These are phyloP conservation scores for Falco naumanni DNA, from an alignment of 2,797 vertebrate genomes.

Conservation along the genomic window DNA sequence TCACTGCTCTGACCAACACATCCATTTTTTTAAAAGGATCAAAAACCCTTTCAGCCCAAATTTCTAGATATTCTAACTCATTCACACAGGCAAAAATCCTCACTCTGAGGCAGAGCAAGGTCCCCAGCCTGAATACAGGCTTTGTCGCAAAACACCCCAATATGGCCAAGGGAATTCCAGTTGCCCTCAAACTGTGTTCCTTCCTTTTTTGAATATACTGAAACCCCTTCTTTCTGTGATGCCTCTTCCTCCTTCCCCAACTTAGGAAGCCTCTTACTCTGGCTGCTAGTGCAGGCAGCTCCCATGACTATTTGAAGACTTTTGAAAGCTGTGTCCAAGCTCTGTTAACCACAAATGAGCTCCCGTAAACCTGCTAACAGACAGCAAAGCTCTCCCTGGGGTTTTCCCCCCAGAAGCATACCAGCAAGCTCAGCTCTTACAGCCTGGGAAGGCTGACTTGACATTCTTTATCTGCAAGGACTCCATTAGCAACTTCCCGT, in stretches of 20 bases:
- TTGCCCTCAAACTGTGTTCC: neutral
- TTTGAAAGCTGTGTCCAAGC: neutral
- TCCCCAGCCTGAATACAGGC: neutral
- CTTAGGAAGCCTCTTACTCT: neutral
- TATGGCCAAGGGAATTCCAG: neutral
- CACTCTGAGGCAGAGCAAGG: neutral
- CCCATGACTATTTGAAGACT: neutral
- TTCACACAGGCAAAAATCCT: neutral
- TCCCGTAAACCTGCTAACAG: neutral
- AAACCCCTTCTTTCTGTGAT: neutral
- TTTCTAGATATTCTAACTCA: neutral
- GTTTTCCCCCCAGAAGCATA: neutral
- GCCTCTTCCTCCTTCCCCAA: neutral
- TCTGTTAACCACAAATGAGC: neutral
- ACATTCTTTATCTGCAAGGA: conserved; percentile 51
- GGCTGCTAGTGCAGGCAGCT: neutral
- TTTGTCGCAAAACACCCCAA: neutral
- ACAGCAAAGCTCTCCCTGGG: neutral
- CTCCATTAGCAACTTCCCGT: conserved; percentile 50
- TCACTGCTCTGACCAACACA: neutral
- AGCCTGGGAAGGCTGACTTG: conserved; percentile 18
- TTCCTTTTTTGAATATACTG: neutral
- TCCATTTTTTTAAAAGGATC: neutral
- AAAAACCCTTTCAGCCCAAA: neutral
- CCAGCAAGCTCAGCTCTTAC: neutral